Evolutionary conservation across 2,888 invertebrate species (phyloP).

Genomic region (Hypsopygia costalis): DNA sequence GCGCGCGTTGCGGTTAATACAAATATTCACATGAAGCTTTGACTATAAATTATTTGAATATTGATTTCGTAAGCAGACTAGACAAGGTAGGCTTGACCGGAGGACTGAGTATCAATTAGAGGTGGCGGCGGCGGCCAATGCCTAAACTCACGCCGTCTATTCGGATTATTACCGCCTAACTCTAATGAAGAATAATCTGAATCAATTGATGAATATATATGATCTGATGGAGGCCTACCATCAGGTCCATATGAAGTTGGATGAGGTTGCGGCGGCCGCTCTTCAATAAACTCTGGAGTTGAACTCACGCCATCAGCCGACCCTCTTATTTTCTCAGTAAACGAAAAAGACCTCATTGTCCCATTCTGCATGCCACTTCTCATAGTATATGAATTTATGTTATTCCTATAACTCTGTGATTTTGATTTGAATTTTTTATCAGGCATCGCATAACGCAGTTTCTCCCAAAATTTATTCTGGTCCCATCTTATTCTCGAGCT

Average conservation of each 20-base stretch:
- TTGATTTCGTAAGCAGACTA: slow-evolving; percentile 62
- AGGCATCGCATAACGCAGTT: slow-evolving; percentile 93
- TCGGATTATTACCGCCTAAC: slow-evolving; percentile 75
- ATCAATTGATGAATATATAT: slow-evolving; percentile 94
- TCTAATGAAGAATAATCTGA: slow-evolving; percentile 93
- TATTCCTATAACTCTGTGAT: slow-evolving; percentile 85
- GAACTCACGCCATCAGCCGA: slow-evolving; percentile 76
- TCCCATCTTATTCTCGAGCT: slow-evolving; percentile 92
- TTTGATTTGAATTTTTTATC: slow-evolving; percentile 79
- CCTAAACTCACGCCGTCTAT: slow-evolving; percentile 64
- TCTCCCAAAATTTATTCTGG: slow-evolving; percentile 96
- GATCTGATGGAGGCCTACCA: slow-evolving; percentile 90
- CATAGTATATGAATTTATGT: slow-evolving; percentile 92
- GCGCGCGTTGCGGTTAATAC: slow-evolving; percentile 67
- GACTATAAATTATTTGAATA: slow-evolving; percentile 51
- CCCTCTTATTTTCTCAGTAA: slow-evolving; percentile 72
- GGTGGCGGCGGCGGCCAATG: slow-evolving; percentile 74
- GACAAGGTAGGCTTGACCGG: slow-evolving; percentile 76
- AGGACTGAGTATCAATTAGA: slow-evolving; percentile 62
- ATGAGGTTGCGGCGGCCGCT: slow-evolving; percentile 57
- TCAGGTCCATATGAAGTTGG: slow-evolving; percentile 68
- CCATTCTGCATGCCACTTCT: slow-evolving; percentile 82
- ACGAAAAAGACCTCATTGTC: slow-evolving; percentile 81
- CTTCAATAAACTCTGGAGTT: slow-evolving; percentile 81
- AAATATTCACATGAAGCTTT: slow-evolving; percentile 71